phyloP scores from a whole-genome alignment of 1,140 invertebrate species.

The Lepidurus packardi region DNA sequence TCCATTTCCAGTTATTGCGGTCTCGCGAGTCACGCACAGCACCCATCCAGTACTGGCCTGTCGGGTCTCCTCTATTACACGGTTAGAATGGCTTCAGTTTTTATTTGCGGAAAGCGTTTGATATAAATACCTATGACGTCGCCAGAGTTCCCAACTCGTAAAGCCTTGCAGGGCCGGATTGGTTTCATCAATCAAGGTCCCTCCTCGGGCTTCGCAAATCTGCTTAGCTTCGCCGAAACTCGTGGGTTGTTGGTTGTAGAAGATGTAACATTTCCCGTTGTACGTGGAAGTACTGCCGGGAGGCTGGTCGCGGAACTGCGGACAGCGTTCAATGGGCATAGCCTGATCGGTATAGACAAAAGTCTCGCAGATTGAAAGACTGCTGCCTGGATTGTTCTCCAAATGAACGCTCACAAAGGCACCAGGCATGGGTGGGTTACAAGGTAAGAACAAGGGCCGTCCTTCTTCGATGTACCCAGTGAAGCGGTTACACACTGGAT shows the following conservation, averaged over 20 bases:
- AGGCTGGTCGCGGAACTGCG: conserved; percentile 84
- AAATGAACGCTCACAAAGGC: conserved; percentile 89
- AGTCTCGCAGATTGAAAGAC: conserved; percentile 87
- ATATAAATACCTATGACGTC: conserved; percentile 62
- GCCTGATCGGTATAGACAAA: conserved; percentile 94
- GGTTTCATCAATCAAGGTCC: conserved; percentile 83
- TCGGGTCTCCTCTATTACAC: conserved; percentile 67
- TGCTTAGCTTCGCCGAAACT: conserved; percentile 71
- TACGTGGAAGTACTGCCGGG: conserved; percentile 87
- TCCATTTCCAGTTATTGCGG: conserved; percentile 80
- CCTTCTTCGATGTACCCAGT: conserved; percentile 80
- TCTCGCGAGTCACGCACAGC: conserved; percentile 73
- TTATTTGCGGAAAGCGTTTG: no score
- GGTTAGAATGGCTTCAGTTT: no score
- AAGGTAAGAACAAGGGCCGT: conserved; percentile 82
- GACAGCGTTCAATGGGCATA: conserved; percentile 84
- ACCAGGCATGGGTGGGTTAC: conserved; percentile 90
- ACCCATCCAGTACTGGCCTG: conserved; percentile 92
- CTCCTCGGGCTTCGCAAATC: conserved; percentile 72
- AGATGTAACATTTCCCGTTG: conserved; percentile 93
- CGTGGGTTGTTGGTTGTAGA: conserved; percentile 80
- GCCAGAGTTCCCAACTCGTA: conserved; percentile 89
- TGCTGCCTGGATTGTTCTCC: conserved; percentile 60
- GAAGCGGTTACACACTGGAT: conserved; percentile 87
- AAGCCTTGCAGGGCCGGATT: conserved; percentile 91